Evolutionary conservation across 2,113 vertebrate genomes (phyloP).

Genomic region (Phaetusa simplex): DNA sequence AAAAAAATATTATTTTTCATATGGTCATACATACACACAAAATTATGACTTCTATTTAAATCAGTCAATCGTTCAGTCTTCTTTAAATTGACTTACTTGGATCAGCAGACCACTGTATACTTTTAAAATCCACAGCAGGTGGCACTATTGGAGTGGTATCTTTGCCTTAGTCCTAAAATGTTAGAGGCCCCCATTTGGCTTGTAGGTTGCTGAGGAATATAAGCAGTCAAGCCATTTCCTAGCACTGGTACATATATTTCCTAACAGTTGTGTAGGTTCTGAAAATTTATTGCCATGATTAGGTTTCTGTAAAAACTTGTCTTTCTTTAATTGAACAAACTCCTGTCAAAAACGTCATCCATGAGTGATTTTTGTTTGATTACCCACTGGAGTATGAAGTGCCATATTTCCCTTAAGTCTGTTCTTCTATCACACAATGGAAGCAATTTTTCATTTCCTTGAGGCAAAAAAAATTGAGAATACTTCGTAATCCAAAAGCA

Average conservation of each 20-base stretch:
- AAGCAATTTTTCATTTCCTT: constrained; percentile 26
- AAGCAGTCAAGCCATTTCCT: neutral
- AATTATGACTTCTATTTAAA: neutral
- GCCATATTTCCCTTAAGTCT: neutral
- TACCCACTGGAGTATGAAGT: neutral
- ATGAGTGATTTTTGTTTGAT: neutral
- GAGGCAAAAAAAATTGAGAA: neutral
- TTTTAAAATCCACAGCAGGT: constrained; percentile 7
- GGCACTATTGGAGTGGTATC: constrained; percentile 32
- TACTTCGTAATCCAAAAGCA: neutral
- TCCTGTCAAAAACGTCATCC: neutral
- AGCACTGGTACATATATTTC: neutral
- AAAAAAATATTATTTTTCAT: neutral
- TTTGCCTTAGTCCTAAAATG: neutral
- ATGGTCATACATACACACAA: neutral
- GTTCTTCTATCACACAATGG: neutral
- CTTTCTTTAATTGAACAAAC: constrained; percentile 5
- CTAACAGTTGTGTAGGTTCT: neutral
- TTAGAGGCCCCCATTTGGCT: neutral
- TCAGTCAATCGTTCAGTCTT: neutral
- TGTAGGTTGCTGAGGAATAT: neutral
- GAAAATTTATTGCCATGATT: neutral
- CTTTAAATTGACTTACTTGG: neutral
- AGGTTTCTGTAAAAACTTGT: neutral
- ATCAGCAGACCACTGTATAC: neutral